A percentile compares a stretch with the other conserved stretches of the same genome.
These are phyloP conservation scores for Ailuropoda melanoleuca DNA, from an alignment of 2,113 vertebrate species.

Conservation along the genomic window DNA sequence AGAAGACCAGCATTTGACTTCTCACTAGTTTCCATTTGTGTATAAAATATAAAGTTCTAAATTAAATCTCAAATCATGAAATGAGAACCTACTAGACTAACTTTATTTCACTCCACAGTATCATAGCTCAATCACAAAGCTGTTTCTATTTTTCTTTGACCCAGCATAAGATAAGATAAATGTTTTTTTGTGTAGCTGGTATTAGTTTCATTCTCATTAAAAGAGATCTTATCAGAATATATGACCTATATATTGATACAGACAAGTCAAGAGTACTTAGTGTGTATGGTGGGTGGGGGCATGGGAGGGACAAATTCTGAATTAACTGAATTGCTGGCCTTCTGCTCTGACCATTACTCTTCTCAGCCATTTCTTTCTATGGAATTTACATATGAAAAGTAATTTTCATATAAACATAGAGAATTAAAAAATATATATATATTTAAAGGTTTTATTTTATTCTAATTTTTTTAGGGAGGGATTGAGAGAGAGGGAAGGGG, in stretches of 20 bases:
- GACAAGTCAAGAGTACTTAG: background rate
- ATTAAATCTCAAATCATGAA: background rate
- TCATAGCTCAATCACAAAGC: background rate
- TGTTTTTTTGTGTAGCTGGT: background rate
- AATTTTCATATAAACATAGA: background rate
- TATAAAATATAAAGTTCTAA: background rate
- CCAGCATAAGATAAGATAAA: background rate
- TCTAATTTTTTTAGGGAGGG: background rate
- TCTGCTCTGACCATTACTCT: background rate
- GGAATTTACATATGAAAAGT: background rate
- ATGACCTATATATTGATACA: background rate
- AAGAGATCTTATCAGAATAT: background rate
- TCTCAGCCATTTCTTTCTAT: background rate
- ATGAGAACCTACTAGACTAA: background rate
- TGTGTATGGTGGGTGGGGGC: background rate
- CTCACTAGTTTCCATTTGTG: background rate
- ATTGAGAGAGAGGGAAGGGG: background rate
- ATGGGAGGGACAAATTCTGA: background rate
- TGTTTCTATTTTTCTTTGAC: background rate
- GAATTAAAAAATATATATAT: background rate
- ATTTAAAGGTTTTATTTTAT: background rate
- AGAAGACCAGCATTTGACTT: background rate
- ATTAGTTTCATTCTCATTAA: background rate
- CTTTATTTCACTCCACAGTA: background rate
- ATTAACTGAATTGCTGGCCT: background rate